Percentiles rank a stretch among this genome's conserved stretches.
Conservation (phyloP, 30 jellyfish, hydroid and myxozoan genomes). For the Pelagia noctiluca region DNA sequence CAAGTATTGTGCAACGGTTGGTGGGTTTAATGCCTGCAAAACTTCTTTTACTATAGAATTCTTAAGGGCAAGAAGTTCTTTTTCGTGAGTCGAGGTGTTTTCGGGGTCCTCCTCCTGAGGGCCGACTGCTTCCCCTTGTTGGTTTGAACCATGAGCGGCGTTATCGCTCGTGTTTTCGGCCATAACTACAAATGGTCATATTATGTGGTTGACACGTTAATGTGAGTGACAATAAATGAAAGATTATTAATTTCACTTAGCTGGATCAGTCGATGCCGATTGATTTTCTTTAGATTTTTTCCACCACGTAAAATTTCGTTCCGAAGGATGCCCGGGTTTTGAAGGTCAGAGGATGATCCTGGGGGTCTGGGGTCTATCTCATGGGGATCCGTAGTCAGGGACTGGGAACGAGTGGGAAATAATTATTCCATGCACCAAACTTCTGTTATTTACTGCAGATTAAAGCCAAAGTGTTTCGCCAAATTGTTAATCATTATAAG, state of each 20-base stretch:
- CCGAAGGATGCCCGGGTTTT: constrained; percentile 9
- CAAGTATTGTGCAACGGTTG: constrained; percentile 2
- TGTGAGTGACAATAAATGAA: not conserved
- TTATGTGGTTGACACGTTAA: not conserved
- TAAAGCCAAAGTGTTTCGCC: no score
- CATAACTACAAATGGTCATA: not conserved
- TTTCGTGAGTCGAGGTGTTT: not conserved
- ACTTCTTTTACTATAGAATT: not conserved
- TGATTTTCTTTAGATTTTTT: not conserved
- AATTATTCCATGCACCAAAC: no score
- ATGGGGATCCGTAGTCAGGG: no score
- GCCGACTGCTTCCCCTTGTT: constrained; percentile 4
- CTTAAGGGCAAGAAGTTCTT: not conserved
- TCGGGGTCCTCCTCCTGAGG: constrained; percentile 2
- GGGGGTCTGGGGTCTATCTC: no score
- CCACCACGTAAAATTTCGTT: constrained; percentile 1
- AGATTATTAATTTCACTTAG: not conserved
- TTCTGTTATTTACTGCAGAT: no score
- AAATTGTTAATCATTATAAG: no score
- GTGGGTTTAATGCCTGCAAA: constrained; percentile 6
- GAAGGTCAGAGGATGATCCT: no score
- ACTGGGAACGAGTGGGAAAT: no score
- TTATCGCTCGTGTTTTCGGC: constrained; percentile 1
- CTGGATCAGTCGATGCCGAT: constrained; percentile 6
- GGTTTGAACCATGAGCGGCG: constrained; percentile 10